These are phyloP conservation scores for Colostygia pectinataria DNA, from an alignment of 2,888 invertebrate genomes.

Conservation along the genomic window DNA sequence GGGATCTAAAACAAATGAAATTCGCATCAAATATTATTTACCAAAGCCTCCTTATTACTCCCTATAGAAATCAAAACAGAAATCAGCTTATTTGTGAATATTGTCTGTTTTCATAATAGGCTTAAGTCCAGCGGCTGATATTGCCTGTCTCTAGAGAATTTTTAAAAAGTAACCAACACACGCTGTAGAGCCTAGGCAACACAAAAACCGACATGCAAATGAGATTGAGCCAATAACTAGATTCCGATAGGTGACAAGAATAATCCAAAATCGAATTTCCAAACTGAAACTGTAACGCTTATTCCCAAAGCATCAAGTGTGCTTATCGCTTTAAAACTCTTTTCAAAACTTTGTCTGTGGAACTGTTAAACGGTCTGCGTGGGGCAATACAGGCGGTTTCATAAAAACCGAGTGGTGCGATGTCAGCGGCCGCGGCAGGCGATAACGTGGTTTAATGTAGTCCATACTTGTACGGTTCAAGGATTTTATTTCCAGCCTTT, in stretches of 20 bases:
- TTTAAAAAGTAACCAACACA: background rate
- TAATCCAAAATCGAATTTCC: slow-evolving; percentile 4
- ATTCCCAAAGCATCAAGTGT: slow-evolving; percentile 17
- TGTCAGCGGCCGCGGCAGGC: slow-evolving; percentile 28
- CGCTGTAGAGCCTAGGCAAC: background rate
- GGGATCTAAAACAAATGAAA: slow-evolving; percentile 84
- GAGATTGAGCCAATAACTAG: slow-evolving; percentile 8
- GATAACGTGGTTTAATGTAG: slow-evolving; percentile 35
- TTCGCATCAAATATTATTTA: too few species aligned
- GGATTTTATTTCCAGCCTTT: slow-evolving; percentile 26
- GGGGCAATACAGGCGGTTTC: slow-evolving; percentile 26
- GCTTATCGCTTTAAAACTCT: slow-evolving; percentile 27
- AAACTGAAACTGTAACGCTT: slow-evolving; percentile 10
- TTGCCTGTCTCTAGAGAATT: too few species aligned
- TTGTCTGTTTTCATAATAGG: too few species aligned
- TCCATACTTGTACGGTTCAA: slow-evolving; percentile 24
- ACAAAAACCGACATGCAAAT: slow-evolving; percentile 1
- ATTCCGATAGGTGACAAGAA: slow-evolving; percentile 3
- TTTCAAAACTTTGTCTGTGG: slow-evolving; percentile 28
- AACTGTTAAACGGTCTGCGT: slow-evolving; percentile 22
- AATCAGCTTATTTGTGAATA: too few species aligned
- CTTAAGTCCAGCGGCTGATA: too few species aligned
- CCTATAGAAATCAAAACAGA: background rate
- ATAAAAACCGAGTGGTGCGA: slow-evolving; percentile 32
- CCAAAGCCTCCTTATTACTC: too few species aligned